Evolutionary conservation across 2,113 vertebrate genomes (phyloP).

Genomic region (Cranoglanis bouderius): DNA sequence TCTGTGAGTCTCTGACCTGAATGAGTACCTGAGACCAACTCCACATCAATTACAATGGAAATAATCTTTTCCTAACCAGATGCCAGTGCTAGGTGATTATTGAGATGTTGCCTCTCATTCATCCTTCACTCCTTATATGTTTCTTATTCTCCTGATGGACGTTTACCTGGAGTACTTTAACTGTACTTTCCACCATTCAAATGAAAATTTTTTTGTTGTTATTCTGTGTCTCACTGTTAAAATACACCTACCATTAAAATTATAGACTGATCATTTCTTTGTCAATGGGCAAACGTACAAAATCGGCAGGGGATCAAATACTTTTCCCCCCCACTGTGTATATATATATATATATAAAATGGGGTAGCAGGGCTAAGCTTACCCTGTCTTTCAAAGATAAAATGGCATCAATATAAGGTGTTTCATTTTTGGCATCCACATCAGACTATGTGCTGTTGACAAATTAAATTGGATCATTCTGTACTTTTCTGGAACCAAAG

Average conservation of each 20-base stretch:
- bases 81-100: background rate
- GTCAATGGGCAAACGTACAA: no score
- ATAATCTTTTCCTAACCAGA: background rate
- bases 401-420: background rate
- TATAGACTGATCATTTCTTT: no score
- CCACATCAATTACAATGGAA: conserved; percentile 4
- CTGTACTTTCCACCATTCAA: background rate
- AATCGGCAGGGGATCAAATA: no score
- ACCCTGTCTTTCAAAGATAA: background rate
- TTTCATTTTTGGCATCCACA: background rate
- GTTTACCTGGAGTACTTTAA: background rate
- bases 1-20: conserved; percentile 11
- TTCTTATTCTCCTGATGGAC: background rate
- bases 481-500: background rate
- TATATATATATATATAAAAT: no score
- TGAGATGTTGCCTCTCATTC: background rate
- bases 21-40: background rate
- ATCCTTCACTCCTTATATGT: background rate
- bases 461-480: background rate
- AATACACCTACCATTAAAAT: no score
- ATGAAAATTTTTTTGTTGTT: no score
- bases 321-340: no score
- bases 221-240: no score
- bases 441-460: background rate
- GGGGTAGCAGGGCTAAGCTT: background rate